Conservation (phyloP, 2,888 invertebrate species). For the Caenorhabditis plicata region DNA sequence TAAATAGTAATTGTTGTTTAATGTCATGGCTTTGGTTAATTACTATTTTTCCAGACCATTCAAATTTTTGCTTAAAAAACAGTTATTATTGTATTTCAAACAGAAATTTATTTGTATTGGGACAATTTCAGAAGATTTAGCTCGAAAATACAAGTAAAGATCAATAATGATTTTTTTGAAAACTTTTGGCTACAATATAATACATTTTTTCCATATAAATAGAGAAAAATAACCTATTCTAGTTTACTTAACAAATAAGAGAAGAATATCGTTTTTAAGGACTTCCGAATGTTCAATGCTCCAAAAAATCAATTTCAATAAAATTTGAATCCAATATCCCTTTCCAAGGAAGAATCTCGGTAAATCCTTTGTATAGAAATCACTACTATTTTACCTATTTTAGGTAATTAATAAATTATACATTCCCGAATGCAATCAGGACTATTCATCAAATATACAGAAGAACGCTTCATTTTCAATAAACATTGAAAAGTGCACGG, state of each 20-base stretch:
- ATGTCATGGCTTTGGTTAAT: constrained; percentile 6
- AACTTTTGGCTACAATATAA: too few species aligned
- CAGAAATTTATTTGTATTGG: neutral
- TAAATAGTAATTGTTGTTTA: constrained; percentile 2
- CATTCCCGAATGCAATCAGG: constrained; percentile 38
- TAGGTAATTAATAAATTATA: constrained; percentile 36
- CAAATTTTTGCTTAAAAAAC: constrained; percentile 12
- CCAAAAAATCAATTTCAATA: constrained; percentile 26
- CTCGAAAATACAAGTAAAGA: too few species aligned
- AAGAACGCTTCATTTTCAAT: constrained; percentile 36
- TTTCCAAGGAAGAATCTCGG: constrained; percentile 44
- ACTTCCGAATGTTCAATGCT: constrained; percentile 21
- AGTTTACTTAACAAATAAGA: constrained; percentile 1
- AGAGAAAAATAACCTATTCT: constrained; percentile 5
- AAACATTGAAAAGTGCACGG: constrained; percentile 32
- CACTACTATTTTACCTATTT: neutral
- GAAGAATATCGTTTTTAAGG: constrained; percentile 18
- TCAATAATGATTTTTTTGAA: too few species aligned
- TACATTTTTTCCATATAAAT: neutral
- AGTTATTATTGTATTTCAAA: constrained; percentile 3
- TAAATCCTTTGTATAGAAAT: constrained; percentile 4
- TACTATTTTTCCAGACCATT: constrained; percentile 1
- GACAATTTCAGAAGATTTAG: neutral
- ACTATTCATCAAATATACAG: constrained; percentile 37
- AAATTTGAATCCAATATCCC: constrained; percentile 36